Percentiles rank a stretch among this genome's conserved stretches.
Evolutionary conservation across 92 coral and sea anemone species (phyloP).

Genomic region (Bergia puertoricense): DNA sequence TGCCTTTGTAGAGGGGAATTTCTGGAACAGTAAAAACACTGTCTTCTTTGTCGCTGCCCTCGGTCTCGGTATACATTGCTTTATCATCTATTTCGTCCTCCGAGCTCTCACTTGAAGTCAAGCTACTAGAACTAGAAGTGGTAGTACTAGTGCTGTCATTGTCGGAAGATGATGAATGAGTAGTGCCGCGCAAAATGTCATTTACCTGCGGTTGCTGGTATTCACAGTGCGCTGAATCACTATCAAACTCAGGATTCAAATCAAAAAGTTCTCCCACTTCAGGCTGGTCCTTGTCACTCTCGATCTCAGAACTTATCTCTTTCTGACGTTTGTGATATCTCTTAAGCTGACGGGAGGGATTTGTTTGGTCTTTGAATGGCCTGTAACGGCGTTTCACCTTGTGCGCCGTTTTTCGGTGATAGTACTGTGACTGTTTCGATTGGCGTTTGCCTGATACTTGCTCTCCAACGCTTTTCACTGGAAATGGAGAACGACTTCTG

Average conservation of each 20-base stretch:
- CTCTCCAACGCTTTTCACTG: conserved; percentile 1
- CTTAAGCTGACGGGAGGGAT: conserved; percentile 45
- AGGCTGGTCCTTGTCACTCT: background rate
- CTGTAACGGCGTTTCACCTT: conserved; percentile 27
- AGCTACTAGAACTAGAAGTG: too few relatives aligned
- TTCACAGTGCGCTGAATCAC: background rate
- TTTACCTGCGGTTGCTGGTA: background rate
- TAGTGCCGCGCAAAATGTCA: background rate
- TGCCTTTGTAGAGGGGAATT: too few relatives aligned
- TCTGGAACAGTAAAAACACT: too few relatives aligned
- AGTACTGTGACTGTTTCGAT: conserved; percentile 35
- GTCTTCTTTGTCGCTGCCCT: too few relatives aligned
- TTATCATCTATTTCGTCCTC: too few relatives aligned
- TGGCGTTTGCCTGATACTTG: background rate
- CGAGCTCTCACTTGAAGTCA: too few relatives aligned
- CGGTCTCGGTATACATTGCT: too few relatives aligned
- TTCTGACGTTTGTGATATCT: conserved; percentile 24
- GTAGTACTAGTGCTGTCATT: too few relatives aligned
- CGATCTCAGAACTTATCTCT: background rate
- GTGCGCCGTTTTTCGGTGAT: conserved; percentile 34
- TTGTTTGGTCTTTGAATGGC: conserved; percentile 45
- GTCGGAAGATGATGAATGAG: too few relatives aligned
- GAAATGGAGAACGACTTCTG: background rate
- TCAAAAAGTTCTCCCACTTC: background rate
- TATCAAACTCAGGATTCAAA: background rate